phyloP scores from a whole-genome alignment of 2,797 vertebrate genomes.

The Babyrousa celebensis region DNA sequence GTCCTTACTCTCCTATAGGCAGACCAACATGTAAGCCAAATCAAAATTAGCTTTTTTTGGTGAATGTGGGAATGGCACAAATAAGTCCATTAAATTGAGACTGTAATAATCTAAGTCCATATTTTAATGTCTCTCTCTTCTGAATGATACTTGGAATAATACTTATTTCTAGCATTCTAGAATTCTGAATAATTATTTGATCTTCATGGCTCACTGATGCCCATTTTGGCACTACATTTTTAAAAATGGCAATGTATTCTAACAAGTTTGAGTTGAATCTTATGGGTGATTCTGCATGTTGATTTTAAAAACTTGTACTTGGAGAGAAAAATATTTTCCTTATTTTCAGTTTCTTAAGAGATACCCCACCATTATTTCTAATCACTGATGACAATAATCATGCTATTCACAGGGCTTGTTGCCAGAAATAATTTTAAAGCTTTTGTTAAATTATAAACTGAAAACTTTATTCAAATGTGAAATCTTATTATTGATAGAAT shows the following conservation, averaged over 20 bases:
- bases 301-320: constrained; percentile 31
- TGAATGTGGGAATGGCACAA: not conserved
- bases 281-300: not conserved
- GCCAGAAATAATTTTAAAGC: constrained; percentile 19
- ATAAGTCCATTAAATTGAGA: not conserved
- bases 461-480: constrained; percentile 39
- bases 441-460: not conserved
- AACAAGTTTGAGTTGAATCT: not conserved
- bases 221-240: constrained; percentile 32
- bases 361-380: not conserved
- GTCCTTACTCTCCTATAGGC: not conserved
- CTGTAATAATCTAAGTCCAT: not conserved
- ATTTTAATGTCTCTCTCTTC: not conserved
- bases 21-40: not conserved
- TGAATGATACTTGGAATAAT: not conserved
- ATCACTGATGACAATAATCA: not conserved
- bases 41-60: not conserved
- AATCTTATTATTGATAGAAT: not conserved
- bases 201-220: not conserved
- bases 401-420: not conserved
- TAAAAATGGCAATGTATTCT: not conserved
- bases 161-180: not conserved
- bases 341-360: not conserved
- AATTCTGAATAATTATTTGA: constrained; percentile 24
- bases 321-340: not conserved